Evolutionary conservation across 2,113 vertebrate species (phyloP).

Genomic region (Aspidoscelis tigris): DNA sequence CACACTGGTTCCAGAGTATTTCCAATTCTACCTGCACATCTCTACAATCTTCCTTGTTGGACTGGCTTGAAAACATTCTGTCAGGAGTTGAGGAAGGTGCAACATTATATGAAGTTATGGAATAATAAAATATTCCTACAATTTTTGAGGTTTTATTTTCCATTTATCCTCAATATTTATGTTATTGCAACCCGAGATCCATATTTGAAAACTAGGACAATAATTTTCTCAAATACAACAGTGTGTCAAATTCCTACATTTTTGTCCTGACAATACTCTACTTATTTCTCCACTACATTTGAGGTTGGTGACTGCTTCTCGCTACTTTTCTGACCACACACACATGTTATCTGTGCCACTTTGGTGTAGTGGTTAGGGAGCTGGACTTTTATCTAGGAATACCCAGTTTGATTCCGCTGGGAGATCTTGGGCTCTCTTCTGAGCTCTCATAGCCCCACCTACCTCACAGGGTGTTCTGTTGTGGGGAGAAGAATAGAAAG

Average conservation of each 20-base stretch:
- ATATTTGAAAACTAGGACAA: slow-evolving; percentile 30
- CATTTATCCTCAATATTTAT: background rate
- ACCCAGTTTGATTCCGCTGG: too few relatives aligned
- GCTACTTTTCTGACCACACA: slow-evolving; percentile 41
- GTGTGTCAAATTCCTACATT: slow-evolving; percentile 42
- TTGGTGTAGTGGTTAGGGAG: too few relatives aligned
- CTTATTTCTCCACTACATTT: slow-evolving; percentile 39
- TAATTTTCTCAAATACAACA: slow-evolving; percentile 36
- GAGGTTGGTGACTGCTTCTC: background rate
- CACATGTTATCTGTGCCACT: background rate
- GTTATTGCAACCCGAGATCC: background rate
- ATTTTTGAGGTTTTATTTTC: slow-evolving; percentile 11
- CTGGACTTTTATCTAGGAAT: too few relatives aligned
- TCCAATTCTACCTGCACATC: too few relatives aligned
- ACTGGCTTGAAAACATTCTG: background rate
- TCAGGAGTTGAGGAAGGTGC: background rate
- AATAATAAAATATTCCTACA: slow-evolving; percentile 16
- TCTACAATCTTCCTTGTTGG: background rate
- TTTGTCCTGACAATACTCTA: slow-evolving; percentile 34
- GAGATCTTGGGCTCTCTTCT: too few relatives aligned
- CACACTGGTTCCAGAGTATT: too few relatives aligned
- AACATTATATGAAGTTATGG: background rate
- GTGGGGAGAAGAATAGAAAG: too few relatives aligned
- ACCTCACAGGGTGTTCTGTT: too few relatives aligned
- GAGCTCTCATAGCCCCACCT: too few relatives aligned